Percentiles rank a stretch among this genome's conserved stretches.
These are phyloP conservation scores for Epiblema foenella DNA, from an alignment of 2,888 invertebrate genomes.

Conservation along the genomic window DNA sequence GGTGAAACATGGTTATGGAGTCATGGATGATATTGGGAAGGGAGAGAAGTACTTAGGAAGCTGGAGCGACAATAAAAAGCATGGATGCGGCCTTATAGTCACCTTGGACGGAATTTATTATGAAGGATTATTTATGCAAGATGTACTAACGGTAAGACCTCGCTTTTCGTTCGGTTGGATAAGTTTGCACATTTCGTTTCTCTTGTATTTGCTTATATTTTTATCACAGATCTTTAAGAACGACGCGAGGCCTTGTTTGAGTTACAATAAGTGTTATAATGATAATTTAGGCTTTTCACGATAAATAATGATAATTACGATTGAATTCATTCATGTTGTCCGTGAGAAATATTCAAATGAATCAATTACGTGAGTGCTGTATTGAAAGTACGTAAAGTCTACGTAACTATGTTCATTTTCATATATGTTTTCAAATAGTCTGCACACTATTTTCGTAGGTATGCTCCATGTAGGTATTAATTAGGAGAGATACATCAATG, in stretches of 20 bases:
- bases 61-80: conserved; percentile 93
- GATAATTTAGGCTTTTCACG: conserved; percentile 20
- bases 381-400: not conserved
- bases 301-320: conserved; percentile 24
- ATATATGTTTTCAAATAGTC: no score
- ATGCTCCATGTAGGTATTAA: no score
- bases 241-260: conserved; percentile 29
- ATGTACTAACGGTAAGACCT: conserved; percentile 88
- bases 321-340: not conserved
- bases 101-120: conserved; percentile 96
- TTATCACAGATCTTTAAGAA: conserved; percentile 34
- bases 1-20: conserved; percentile 93
- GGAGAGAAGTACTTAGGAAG: conserved; percentile 96
- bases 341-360: not conserved
- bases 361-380: not conserved
- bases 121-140: conserved; percentile 93
- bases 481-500: no score
- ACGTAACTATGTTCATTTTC: not conserved
- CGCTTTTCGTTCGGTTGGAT: conserved; percentile 38
- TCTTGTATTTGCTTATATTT: conserved; percentile 32
- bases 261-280: conserved; percentile 20
- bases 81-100: conserved; percentile 94
- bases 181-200: conserved; percentile 35
- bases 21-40: conserved; percentile 93
- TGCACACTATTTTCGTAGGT: no score